A percentile compares a stretch with the other conserved stretches of the same genome.
These are phyloP conservation scores for Oasisia sp. DNA, from an alignment of 2,888 invertebrate species.

Conservation along the genomic window DNA sequence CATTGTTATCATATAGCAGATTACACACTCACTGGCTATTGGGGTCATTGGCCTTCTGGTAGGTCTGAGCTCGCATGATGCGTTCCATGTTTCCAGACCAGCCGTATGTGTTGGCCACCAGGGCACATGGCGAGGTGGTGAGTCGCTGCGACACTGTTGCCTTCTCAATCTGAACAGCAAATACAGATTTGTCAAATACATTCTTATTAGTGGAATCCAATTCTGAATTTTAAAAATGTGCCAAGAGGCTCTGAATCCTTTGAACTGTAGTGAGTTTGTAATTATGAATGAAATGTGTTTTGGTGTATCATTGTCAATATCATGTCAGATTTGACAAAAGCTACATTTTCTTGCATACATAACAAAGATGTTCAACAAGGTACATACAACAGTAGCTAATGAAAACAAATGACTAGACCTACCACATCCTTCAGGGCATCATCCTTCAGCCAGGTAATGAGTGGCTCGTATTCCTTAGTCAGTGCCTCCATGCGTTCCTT, in stretches of 20 bases:
- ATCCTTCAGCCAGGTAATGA: slow-evolving; percentile 89
- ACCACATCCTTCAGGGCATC: slow-evolving; percentile 81
- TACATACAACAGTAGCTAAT: background rate
- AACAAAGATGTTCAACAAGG: background rate
- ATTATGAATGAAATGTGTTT: background rate
- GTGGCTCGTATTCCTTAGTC: slow-evolving; percentile 84
- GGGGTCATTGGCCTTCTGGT: slow-evolving; percentile 84
- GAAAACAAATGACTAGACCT: slow-evolving; percentile 50
- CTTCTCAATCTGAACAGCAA: slow-evolving; percentile 72
- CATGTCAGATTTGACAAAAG: background rate
- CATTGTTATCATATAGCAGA: background rate
- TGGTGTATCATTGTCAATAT: background rate
- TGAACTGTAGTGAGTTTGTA: no score
- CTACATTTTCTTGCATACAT: background rate
- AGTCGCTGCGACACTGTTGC: slow-evolving; percentile 88
- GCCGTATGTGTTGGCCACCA: slow-evolving; percentile 95
- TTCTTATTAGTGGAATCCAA: no score
- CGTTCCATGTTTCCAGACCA: slow-evolving; percentile 99
- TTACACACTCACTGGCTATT: slow-evolving; percentile 72
- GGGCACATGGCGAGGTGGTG: slow-evolving; percentile 91
- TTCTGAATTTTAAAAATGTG: no score
- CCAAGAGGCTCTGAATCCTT: no score
- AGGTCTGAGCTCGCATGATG: slow-evolving; percentile 87
- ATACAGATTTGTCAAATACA: background rate
- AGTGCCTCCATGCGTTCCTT: slow-evolving; percentile 79